Evolutionary conservation across 1,140 invertebrate genomes (phyloP).

Genomic region (Microplitis demolitor): DNA sequence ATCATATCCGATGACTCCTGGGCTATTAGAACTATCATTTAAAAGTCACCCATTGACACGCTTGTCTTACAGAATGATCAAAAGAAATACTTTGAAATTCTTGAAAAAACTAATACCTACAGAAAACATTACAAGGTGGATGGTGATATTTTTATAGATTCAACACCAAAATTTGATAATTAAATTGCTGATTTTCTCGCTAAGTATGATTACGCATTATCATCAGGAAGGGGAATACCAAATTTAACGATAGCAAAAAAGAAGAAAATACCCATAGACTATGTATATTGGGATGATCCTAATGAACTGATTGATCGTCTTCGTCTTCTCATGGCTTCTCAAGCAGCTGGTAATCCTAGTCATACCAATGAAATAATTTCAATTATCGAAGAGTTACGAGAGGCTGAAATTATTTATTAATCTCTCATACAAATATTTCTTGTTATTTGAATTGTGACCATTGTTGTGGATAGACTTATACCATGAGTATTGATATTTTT

Average conservation of each 20-base stretch:
- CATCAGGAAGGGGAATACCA: neutral
- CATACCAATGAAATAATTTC: constrained; percentile 13
- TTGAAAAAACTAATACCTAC: constrained; percentile 4
- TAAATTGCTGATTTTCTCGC: neutral
- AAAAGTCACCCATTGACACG: neutral
- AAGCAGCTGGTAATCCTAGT: neutral
- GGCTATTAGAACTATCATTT: neutral
- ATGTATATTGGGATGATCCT: constrained; percentile 8
- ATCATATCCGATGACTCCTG: neutral
- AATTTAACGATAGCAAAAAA: neutral
- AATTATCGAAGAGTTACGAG: constrained; percentile 8
- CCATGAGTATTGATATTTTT: constrained; percentile 27
- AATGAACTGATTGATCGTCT: constrained; percentile 7
- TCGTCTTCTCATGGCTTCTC: constrained; percentile 1
- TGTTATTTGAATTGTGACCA: neutral
- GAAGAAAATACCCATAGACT: neutral
- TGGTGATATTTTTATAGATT: neutral
- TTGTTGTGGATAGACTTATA: neutral
- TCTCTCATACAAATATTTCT: neutral
- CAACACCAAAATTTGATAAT: neutral
- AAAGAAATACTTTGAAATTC: constrained; percentile 6
- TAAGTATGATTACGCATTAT: neutral
- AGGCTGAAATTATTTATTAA: constrained; percentile 16
- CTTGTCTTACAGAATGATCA: neutral
- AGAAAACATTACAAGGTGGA: neutral